Base-by-base conservation (phyloP, 2,888 invertebrate genomes). In the Hydropsyche betteni region DNA sequence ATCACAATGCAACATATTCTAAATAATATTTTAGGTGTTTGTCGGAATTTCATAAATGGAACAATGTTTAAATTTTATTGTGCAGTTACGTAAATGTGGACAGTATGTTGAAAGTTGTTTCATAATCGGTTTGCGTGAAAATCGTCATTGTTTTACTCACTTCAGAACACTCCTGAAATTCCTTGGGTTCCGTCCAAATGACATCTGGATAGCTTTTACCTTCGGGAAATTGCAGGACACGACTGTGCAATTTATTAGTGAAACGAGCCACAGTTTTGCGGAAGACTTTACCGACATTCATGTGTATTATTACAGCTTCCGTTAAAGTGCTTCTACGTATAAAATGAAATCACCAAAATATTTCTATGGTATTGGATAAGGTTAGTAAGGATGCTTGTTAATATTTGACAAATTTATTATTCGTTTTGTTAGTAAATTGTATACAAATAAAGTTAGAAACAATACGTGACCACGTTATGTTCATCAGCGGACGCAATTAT, bases 141-240 rank as follows among this genome's bases (percentile, higher is more conserved):
- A 44, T 44, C 6, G 44, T 4, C 7, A 44, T 6, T 44, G 44
- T 10, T 8, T 10, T 10, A 10, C 10, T 44, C 44, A 44, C 44
- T 44, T 44, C 10, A 50, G 51, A 2, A 24, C 69, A 51, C 58
- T 58, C 70, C 68, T 51, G n/a, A 74, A 51, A 34, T 68, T 75
- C 68, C 74, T 72, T 78, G 78, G 78, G 74, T 52, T 34, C n/a
- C 52, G 36, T 76, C 78, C 78, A 78, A 78, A 74, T 74, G 78
- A 78, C 72, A 69, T 53, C 61, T 70, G 51, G 61, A 76, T 74
- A 58, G 74, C 74, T 78, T 75, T 76, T 78, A 78, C 78, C 78
- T 78, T 74, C 10, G 44, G 44, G 10, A 44, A 44, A 44, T 44
- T 44, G 44, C 44, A 58, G 74, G 71, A 70, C 51, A 38, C 44